Conservation (phyloP, 2,888 invertebrate species). For the Acanthopleura granulata region DNA sequence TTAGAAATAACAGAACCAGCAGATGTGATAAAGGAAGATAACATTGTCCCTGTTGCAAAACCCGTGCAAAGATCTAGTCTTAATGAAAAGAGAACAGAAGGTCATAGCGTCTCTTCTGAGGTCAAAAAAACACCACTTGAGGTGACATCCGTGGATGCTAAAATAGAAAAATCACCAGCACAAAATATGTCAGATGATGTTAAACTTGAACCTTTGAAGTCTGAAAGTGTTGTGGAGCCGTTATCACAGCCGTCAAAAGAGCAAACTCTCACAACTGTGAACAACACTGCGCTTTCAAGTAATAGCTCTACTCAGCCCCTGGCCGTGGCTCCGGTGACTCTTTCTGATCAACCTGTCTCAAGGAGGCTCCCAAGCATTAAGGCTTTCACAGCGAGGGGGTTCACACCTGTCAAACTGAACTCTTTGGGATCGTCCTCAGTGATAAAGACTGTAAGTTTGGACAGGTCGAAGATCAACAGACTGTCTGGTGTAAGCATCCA, state of each 20-base stretch:
- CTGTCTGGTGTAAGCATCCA: slow-evolving; percentile 7
- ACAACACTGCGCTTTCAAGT: neutral
- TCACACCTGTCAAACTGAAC: slow-evolving; percentile 1
- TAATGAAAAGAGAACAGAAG: no score
- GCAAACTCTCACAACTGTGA: neutral
- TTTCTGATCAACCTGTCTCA: neutral
- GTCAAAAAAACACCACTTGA: no score
- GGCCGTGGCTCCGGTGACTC: neutral
- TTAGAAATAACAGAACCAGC: neutral
- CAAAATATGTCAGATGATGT: no score
- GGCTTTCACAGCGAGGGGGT: slow-evolving; percentile 11
- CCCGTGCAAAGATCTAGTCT: no score
- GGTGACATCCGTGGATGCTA: no score
- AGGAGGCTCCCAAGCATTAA: neutral
- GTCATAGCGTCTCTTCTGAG: no score
- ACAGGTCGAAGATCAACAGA: neutral
- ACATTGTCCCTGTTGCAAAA: neutral
- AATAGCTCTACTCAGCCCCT: neutral
- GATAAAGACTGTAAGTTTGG: slow-evolving; percentile 4
- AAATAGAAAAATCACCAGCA: no score
- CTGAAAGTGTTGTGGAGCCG: no score
- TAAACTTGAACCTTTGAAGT: no score
- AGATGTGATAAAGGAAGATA: neutral
- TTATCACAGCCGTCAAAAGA: no score
- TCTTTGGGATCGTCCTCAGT: neutral